phyloP scores from a whole-genome alignment of 2,888 invertebrate species.

The Malthinus seriepunctatus region DNA sequence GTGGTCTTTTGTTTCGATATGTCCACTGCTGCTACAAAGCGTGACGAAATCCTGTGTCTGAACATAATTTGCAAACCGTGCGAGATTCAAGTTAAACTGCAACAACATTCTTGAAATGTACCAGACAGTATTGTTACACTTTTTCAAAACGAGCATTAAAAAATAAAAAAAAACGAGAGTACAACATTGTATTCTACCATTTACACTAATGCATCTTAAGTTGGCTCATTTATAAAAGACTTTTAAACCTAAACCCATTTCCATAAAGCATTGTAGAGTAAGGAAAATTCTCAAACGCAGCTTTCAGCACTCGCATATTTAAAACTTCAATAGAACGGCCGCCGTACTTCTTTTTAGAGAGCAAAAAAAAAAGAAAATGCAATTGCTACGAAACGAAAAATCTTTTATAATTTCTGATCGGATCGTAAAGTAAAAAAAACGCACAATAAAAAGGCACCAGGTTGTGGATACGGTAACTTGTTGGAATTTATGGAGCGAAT shows the following conservation, averaged over 20 bases:
- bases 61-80: slow-evolving; percentile 25
- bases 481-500: slow-evolving; percentile 23
- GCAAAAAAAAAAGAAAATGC: slow-evolving; percentile 2
- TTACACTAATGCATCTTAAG: slow-evolving; percentile 2
- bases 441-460: slow-evolving; percentile 19
- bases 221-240: background rate
- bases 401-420: slow-evolving; percentile 14
- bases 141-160: slow-evolving; percentile 3
- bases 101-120: slow-evolving; percentile 24
- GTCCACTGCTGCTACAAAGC: slow-evolving; percentile 25
- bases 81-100: slow-evolving; percentile 11
- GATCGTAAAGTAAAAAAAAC: slow-evolving; percentile 17
- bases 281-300: too few relatives aligned
- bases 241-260: too few relatives aligned
- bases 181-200: background rate
- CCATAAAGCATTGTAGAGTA: too few relatives aligned
- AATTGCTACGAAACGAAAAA: slow-evolving; percentile 9
- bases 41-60: slow-evolving; percentile 24
- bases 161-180: background rate
- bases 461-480: slow-evolving; percentile 22
- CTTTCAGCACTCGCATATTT: background rate
- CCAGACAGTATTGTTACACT: slow-evolving; percentile 25
- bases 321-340: background rate
- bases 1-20: slow-evolving; percentile 26
- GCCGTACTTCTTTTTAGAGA: background rate